phyloP scores from a whole-genome alignment of 2,888 invertebrate genomes.

The Ennomos quercinarius region DNA sequence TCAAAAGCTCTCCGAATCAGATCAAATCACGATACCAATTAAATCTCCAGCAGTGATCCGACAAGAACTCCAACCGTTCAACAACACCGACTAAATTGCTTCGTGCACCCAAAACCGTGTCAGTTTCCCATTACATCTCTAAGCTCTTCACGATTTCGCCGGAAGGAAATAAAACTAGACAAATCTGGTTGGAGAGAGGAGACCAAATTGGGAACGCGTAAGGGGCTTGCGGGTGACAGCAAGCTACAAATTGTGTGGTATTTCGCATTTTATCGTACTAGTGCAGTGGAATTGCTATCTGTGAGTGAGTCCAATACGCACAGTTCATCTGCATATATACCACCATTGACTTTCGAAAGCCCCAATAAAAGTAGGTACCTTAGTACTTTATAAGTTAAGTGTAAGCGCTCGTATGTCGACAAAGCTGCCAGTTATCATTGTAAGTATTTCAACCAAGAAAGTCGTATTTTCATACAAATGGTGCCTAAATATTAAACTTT shows the following conservation, averaged over 20 bases:
- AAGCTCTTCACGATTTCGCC: slow-evolving; percentile 32
- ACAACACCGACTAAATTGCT: slow-evolving; percentile 26
- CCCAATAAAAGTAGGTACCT: no score
- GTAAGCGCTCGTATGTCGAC: no score
- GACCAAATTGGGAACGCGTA: slow-evolving; percentile 19
- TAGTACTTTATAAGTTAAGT: no score
- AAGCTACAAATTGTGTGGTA: slow-evolving; percentile 42
- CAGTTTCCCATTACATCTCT: slow-evolving; percentile 39
- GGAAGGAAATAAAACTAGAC: slow-evolving; percentile 41
- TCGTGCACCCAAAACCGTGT: slow-evolving; percentile 20
- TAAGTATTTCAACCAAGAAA: no score
- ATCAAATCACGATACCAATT: slow-evolving; percentile 16
- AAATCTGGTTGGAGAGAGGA: slow-evolving; percentile 28
- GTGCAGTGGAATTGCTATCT: no score
- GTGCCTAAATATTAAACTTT: neutral
- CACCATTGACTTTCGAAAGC: no score
- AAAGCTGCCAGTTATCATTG: no score
- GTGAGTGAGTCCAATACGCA: no score
- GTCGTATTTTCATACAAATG: neutral
- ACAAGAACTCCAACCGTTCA: slow-evolving; percentile 9
- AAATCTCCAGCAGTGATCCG: slow-evolving; percentile 11
- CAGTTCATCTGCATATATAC: no score
- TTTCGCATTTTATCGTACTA: neutral
- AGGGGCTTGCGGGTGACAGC: slow-evolving; percentile 46
- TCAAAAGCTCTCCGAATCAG: neutral